Percentiles rank a stretch among this genome's conserved stretches.
Conservation (phyloP, 2,113 vertebrate species). For the Baryphthengus martii region DNA sequence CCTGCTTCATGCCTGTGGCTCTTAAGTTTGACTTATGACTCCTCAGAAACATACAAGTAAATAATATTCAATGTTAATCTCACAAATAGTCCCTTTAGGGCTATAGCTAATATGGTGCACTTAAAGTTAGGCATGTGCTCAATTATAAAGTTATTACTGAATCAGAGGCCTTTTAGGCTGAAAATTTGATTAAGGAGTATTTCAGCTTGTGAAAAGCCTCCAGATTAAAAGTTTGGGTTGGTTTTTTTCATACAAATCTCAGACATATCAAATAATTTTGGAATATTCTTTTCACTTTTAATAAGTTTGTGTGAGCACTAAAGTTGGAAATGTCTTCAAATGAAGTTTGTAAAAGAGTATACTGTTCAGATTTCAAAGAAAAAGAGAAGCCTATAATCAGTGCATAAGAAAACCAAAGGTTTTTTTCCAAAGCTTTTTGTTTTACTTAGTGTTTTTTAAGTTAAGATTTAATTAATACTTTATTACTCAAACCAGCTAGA, state of each 20-base stretch:
- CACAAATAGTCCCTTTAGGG: slow-evolving; percentile 22
- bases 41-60: background rate
- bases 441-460: slow-evolving; percentile 33
- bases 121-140: slow-evolving; percentile 25
- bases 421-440: slow-evolving; percentile 25
- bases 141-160: slow-evolving; percentile 37
- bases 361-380: slow-evolving; percentile 48
- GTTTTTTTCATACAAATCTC: background rate
- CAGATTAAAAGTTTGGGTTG: background rate
- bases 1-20: background rate
- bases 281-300: slow-evolving; percentile 48
- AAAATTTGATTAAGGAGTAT: slow-evolving; percentile 24
- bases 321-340: slow-evolving; percentile 45
- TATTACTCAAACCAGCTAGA: slow-evolving; percentile 12
- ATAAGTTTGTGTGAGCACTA: slow-evolving; percentile 14
- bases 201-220: slow-evolving; percentile 32
- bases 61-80: slow-evolving; percentile 12
- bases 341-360: background rate
- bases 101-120: background rate
- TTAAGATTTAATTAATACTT: slow-evolving; percentile 7
- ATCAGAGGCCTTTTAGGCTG: background rate
- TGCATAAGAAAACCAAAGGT: background rate
- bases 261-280: slow-evolving; percentile 22
- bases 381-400: background rate
- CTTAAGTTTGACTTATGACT: background rate